Evolutionary conservation across 2,113 vertebrate genomes (phyloP).

Genomic region (Limnothrissa miodon): DNA sequence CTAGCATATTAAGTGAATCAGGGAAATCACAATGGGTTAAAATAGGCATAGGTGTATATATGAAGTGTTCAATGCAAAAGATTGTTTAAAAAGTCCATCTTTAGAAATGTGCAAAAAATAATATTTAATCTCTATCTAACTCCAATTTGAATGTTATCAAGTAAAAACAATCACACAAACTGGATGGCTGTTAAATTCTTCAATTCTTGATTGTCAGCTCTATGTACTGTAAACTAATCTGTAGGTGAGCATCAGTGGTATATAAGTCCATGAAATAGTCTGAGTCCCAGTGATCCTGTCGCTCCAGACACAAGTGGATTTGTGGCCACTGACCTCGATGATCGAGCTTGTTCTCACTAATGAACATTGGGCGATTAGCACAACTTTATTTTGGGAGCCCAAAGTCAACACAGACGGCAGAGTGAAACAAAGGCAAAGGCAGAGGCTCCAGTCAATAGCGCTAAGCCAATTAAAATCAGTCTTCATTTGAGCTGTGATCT

Average conservation of each 20-base stretch:
- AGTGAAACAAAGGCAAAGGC: slow-evolving; percentile 51
- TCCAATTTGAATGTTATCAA: no score
- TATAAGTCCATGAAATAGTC: neutral
- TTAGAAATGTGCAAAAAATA: no score
- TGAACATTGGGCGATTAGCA: slow-evolving; percentile 46
- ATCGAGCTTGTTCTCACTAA: slow-evolving; percentile 49
- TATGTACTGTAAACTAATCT: neutral
- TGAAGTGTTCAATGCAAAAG: no score
- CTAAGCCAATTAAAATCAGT: slow-evolving; percentile 74
- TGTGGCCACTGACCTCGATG: slow-evolving; percentile 47
- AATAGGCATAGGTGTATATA: no score
- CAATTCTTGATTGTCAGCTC: no score
- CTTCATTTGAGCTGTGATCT: slow-evolving; percentile 74
- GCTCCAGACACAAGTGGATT: neutral
- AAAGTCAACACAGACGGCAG: slow-evolving; percentile 32
- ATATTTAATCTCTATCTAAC: no score
- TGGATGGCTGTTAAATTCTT: neutral
- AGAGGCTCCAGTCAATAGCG: slow-evolving; percentile 62
- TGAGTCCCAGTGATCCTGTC: neutral
- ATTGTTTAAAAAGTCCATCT: no score
- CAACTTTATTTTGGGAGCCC: slow-evolving; percentile 44
- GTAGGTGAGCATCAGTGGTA: neutral
- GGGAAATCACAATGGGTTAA: no score
- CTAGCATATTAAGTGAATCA: no score
- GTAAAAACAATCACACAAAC: no score